A percentile compares a stretch with the other conserved stretches of the same genome.
phyloP scores from a whole-genome alignment of 2,888 invertebrate species.

The Choreutis nemorana region DNA sequence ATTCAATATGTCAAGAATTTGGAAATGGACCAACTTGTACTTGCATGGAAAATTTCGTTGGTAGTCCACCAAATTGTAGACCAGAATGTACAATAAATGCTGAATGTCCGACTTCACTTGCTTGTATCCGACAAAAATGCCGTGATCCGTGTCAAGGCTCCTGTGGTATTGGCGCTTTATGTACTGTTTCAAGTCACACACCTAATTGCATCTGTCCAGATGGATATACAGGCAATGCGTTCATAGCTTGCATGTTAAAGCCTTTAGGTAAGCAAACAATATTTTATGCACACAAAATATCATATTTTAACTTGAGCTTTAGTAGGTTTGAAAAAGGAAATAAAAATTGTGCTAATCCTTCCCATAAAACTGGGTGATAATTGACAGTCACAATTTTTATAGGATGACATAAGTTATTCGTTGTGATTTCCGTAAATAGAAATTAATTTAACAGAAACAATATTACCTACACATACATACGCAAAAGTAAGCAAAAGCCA shows the following conservation, averaged over 20 bases:
- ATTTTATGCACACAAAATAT: constrained; percentile 3
- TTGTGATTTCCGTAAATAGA: no score
- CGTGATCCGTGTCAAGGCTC: constrained; percentile 76
- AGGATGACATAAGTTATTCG: no score
- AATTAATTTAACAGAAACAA: no score
- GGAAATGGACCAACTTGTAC: constrained; percentile 70
- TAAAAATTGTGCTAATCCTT: no score
- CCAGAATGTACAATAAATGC: constrained; percentile 77
- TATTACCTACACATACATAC: no score
- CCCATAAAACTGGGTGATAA: no score
- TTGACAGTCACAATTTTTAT: neutral
- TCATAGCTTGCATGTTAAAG: constrained; percentile 57
- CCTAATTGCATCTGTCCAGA: constrained; percentile 77
- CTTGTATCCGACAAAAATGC: constrained; percentile 77
- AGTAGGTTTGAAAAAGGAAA: no score
- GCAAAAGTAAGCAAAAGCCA: no score
- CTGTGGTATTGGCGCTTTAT: constrained; percentile 70
- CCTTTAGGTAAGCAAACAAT: constrained; percentile 35
- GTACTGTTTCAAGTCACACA: constrained; percentile 73
- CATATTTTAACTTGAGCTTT: constrained; percentile 13
- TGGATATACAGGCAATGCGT: constrained; percentile 74
- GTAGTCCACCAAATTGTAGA: constrained; percentile 71
- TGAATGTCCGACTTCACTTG: constrained; percentile 72
- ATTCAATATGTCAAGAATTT: constrained; percentile 70
- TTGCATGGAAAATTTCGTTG: constrained; percentile 68